Evolutionary conservation across 2,888 invertebrate genomes (phyloP).

Genomic region (Empis livida): DNA sequence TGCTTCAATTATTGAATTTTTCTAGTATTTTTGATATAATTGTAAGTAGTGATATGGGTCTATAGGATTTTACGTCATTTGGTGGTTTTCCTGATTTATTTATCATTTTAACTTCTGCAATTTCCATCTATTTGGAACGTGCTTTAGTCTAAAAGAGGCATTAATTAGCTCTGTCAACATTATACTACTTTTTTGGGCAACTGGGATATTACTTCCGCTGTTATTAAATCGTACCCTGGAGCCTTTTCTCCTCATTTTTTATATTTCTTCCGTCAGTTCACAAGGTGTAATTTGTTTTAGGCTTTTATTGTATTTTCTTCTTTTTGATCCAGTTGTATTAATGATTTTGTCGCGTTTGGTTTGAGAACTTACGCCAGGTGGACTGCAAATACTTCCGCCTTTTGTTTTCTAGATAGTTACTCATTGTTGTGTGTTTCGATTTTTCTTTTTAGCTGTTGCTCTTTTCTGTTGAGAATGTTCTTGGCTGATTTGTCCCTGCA

Average conservation of each 20-base stretch:
- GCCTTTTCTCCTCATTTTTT: slow-evolving; percentile 12
- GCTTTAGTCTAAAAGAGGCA: slow-evolving; percentile 7
- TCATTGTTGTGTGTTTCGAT: neutral
- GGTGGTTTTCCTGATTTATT: slow-evolving; percentile 15
- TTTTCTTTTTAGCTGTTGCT: neutral
- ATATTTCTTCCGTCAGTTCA: too few species aligned
- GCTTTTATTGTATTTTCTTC: neutral
- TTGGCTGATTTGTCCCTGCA: neutral
- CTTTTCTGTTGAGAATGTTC: neutral
- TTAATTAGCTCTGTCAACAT: slow-evolving; percentile 11
- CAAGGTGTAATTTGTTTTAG: neutral
- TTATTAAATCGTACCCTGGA: slow-evolving; percentile 18
- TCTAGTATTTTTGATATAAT: slow-evolving; percentile 17
- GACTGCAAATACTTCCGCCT: neutral
- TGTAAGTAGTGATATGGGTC: slow-evolving; percentile 16
- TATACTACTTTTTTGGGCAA: slow-evolving; percentile 13
- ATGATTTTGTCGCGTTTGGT: neutral
- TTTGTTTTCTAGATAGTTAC: neutral
- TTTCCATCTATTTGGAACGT: slow-evolving; percentile 2
- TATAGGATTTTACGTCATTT: slow-evolving; percentile 14
- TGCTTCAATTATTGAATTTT: slow-evolving; percentile 11
- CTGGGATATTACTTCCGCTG: slow-evolving; percentile 15
- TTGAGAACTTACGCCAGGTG: neutral
- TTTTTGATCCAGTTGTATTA: neutral
- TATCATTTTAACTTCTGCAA: slow-evolving; percentile 19